Evolutionary conservation across 2,888 invertebrate genomes (phyloP), one percentile per base, ranked within the genome.

Genomic region (Dicyrtomina minuta): DNA sequence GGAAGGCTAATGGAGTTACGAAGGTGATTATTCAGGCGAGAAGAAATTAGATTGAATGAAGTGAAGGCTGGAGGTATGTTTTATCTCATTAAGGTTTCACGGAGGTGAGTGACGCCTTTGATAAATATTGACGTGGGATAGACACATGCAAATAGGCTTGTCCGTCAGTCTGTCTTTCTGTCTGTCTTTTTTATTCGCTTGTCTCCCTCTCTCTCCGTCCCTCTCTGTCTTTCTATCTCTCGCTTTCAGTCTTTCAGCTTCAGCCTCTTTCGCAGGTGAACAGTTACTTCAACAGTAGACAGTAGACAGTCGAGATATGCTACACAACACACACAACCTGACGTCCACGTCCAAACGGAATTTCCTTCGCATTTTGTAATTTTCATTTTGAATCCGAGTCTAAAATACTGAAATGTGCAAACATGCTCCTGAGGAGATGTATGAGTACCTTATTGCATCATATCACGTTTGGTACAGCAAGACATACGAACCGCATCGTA

Each of bases 71-170:
- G 44, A 64, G 64, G 69, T 61, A 56, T 58, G 69, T 64, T 69
- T 64, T 65, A 69, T 69, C 69, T 69, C 69, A 69, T 69, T 69
- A 64, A 56, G 56, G 56, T 69, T 69, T 69, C 69, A 69, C 49
- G 58, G 33, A 56, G 64, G 64, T 69, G 69, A 69, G 58, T 69
- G 69, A 64, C 69, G 69, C 69, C 69, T 69, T 69, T 65, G 69
- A 69, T 69, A 69, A 69, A 69, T 65, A 69, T 69, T 69, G 69
- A 69, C 69, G 69, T 56, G 49, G 49, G 51, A 60, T 68, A 68
- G 68, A 68, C 60, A 51, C 68, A 68, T 60, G 68, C 59, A 68
- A 68, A 68, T 68, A 68, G 60, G 68, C 51, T 59, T 49, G 59
- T 49, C 59, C 56, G 67, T 67, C 67, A 46, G 17, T 55, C 49